These are phyloP conservation scores for Hecatera dysodea DNA, from an alignment of 2,888 invertebrate species.

Conservation along the genomic window DNA sequence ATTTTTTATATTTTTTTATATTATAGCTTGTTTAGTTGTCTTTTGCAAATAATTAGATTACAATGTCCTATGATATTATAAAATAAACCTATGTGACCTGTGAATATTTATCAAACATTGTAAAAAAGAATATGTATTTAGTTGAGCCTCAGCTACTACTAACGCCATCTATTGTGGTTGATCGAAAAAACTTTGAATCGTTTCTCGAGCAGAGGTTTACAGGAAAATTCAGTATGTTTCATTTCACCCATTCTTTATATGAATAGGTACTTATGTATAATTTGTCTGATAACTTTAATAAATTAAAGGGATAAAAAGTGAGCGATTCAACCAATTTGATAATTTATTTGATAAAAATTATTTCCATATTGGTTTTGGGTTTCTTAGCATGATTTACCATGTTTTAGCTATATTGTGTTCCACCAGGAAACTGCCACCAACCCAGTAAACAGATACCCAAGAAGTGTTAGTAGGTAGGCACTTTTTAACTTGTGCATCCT, in stretches of 20 bases:
- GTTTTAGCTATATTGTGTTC: neutral
- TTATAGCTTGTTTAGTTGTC: too few species aligned
- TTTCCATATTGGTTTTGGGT: neutral
- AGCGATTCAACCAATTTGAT: neutral
- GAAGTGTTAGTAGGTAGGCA: neutral
- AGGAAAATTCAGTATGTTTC: neutral
- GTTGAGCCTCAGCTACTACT: conserved; percentile 39
- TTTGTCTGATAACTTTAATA: too few species aligned
- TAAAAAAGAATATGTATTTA: too few species aligned
- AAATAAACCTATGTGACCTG: too few species aligned
- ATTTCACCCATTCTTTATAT: neutral
- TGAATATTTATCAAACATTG: neutral
- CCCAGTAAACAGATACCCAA: neutral
- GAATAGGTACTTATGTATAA: too few species aligned
- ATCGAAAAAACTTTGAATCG: conserved; percentile 1
- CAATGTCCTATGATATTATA: too few species aligned
- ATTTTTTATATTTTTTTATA: too few species aligned
- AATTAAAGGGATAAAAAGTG: neutral
- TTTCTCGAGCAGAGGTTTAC: conserved; percentile 1
- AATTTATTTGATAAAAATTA: neutral
- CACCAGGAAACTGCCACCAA: neutral
- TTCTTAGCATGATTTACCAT: too few species aligned
- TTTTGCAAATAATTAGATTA: too few species aligned
- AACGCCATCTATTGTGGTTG: conserved; percentile 70
- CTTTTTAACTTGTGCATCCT: neutral